Evolutionary conservation across 2,797 vertebrate genomes (phyloP), one percentile per base, ranked within the genome.

Genomic region (Pantherophis alleghaniensis): DNA sequence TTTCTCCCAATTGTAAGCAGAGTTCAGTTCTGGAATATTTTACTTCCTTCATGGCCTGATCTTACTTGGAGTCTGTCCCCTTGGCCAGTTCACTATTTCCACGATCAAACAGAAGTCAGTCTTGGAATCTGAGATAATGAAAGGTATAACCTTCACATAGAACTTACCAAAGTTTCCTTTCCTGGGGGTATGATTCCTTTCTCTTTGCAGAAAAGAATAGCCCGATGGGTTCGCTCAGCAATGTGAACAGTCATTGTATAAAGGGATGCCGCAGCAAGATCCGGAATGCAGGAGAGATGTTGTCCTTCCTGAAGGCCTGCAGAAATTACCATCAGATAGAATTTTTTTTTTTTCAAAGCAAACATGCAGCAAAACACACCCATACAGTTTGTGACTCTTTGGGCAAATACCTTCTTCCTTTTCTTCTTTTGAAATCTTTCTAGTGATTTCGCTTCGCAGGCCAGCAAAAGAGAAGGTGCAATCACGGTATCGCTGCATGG

Each of bases 401-500:
- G 86, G 86, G 95, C 92, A 93, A 94, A 92, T 97, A 99, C 99
- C 99, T 98, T 99, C 99, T 94, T 98, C 98, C 79, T 95, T 96
- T 96, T 99, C 99, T 96, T 98, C 97, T 94, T 97, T 97, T 47
- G 0, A 53, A 91, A 99, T 99, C 5, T 94, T 89, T 96, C 95
- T 97, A 22, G 97, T 96, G 86, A 98, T 93, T 66, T 98, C 91
- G 90, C 94, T 98, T 26, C 98, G 98, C 56, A 99, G 96, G 10
- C 99, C 99, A 32, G 98, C 94, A 37, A 99, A 99, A 47, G 99
- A 99, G 94, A 99, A 99, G 95, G 98, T 94, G 94, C 99, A 99
- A 96, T 99, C 98, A 0, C 93, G 96, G 0, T 95, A 96, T 0
- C 93, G 97, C 9, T 97, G 98, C 98, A 99, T 98, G 0, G 99